Conservation (phyloP, 1,140 invertebrate genomes). For the Hyphantria cunea region DNA sequence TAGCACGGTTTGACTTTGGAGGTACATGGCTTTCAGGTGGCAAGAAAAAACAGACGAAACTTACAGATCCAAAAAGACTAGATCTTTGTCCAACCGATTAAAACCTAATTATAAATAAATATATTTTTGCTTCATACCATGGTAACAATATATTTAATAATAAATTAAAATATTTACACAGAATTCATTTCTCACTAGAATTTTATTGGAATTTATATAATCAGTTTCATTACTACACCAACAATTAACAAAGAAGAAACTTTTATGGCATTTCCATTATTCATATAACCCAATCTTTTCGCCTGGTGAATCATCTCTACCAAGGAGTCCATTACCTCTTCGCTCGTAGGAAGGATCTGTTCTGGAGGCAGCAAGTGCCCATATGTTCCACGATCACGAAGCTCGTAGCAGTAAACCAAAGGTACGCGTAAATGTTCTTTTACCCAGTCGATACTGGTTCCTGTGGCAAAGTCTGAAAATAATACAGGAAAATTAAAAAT, state of each 20-base stretch:
- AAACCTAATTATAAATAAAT: too few species aligned
- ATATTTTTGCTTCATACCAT: too few species aligned
- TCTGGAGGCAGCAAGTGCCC: conserved; percentile 90
- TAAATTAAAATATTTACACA: not conserved
- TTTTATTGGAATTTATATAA: not conserved
- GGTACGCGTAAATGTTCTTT: conserved; percentile 83
- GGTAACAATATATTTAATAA: too few species aligned
- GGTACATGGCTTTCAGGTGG: too few species aligned
- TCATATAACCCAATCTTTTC: conserved; percentile 66
- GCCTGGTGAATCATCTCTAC: conserved; percentile 84
- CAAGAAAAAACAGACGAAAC: too few species aligned
- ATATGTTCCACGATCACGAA: conserved; percentile 87
- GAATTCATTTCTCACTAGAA: too few species aligned
- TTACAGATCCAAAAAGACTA: too few species aligned
- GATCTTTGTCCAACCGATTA: too few species aligned
- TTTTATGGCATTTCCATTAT: conserved; percentile 24
- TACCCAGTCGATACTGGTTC: conserved; percentile 87
- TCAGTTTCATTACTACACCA: conserved; percentile 1
- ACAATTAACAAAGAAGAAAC: conserved; percentile 32
- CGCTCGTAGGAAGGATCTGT: conserved; percentile 88
- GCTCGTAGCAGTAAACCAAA: conserved; percentile 84
- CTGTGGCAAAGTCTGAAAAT: conserved; percentile 82
- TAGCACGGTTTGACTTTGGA: too few species aligned
- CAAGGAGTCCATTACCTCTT: conserved; percentile 87
- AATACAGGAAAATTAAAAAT: not conserved